These are phyloP conservation scores for Mastomys natalensis DNA, from an alignment of 2,113 vertebrate genomes.

Conservation along the genomic window DNA sequence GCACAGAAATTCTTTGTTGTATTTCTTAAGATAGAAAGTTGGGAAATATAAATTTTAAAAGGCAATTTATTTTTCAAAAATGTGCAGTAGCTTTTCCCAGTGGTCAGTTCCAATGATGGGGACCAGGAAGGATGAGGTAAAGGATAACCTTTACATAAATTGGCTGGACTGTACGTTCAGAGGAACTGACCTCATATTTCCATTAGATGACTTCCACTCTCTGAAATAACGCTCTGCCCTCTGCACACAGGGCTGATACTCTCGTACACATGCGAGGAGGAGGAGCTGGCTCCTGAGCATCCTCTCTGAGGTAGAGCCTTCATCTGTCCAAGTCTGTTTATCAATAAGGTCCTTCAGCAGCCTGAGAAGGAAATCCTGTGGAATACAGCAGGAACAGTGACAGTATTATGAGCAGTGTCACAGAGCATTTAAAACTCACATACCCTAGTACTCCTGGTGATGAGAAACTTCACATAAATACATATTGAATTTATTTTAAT, in stretches of 20 bases:
- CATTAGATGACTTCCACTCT: constrained; percentile 91
- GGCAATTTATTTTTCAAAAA: neutral
- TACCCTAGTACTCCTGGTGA: neutral
- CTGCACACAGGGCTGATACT: constrained; percentile 89
- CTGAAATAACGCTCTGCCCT: constrained; percentile 89
- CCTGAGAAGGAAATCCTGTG: constrained; percentile 90
- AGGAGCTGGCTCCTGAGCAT: constrained; percentile 90
- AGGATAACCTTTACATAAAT: neutral
- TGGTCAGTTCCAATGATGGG: neutral
- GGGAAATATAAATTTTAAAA: neutral
- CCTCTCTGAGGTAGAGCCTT: constrained; percentile 90
- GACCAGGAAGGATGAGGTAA: neutral
- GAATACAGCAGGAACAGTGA: neutral
- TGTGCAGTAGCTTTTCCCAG: neutral
- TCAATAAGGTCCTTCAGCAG: constrained; percentile 92
- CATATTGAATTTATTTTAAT: neutral
- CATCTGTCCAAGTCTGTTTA: constrained; percentile 91
- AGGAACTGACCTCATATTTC: constrained; percentile 89
- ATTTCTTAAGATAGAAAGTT: constrained; percentile 7
- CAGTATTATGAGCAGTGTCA: neutral
- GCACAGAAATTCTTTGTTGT: neutral
- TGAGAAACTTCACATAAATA: neutral
- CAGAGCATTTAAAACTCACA: neutral
- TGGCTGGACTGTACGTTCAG: neutral
- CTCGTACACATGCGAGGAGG: constrained; percentile 88